These are phyloP conservation scores for Lochmaea capreae DNA, from an alignment of 2,888 invertebrate species.

Conservation along the genomic window DNA sequence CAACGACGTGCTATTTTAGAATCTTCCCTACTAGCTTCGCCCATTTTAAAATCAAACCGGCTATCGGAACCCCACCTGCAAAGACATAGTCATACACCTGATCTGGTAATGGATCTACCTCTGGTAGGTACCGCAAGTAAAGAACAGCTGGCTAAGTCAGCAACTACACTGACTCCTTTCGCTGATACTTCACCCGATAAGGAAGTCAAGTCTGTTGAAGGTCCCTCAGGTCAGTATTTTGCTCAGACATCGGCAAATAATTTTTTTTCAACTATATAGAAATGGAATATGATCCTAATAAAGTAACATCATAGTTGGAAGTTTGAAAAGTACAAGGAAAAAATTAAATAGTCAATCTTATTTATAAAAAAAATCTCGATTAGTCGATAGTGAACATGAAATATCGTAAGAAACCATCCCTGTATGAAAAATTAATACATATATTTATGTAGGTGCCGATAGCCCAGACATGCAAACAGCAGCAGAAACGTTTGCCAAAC, in stretches of 20 bases:
- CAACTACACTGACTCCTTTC: conserved; percentile 45
- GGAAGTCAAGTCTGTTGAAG: conserved; percentile 47
- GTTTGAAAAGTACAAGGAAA: not conserved
- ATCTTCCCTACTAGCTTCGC: conserved; percentile 56
- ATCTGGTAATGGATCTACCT: conserved; percentile 87
- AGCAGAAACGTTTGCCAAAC: conserved; percentile 82
- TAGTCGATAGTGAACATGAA: not conserved
- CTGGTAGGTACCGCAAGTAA: conserved; percentile 65
- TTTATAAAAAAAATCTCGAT: not conserved
- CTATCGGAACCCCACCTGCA: conserved; percentile 62
- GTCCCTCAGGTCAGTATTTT: conserved; percentile 28
- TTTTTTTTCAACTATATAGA: too few relatives aligned
- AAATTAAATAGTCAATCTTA: not conserved
- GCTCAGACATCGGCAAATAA: not conserved
- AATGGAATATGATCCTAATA: not conserved
- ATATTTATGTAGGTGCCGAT: conserved; percentile 47
- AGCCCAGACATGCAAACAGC: conserved; percentile 78
- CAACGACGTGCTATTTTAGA: conserved; percentile 72
- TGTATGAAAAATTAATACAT: not conserved
- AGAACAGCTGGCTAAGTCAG: conserved; percentile 60
- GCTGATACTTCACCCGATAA: conserved; percentile 60
- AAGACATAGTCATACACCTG: conserved; percentile 75
- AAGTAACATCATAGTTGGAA: not conserved
- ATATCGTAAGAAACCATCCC: not conserved
- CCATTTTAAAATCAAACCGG: conserved; percentile 61